Evolutionary conservation across 2,113 vertebrate genomes (phyloP), one percentile per base, ranked within the genome.

Genomic region (Glareola pratincola): DNA sequence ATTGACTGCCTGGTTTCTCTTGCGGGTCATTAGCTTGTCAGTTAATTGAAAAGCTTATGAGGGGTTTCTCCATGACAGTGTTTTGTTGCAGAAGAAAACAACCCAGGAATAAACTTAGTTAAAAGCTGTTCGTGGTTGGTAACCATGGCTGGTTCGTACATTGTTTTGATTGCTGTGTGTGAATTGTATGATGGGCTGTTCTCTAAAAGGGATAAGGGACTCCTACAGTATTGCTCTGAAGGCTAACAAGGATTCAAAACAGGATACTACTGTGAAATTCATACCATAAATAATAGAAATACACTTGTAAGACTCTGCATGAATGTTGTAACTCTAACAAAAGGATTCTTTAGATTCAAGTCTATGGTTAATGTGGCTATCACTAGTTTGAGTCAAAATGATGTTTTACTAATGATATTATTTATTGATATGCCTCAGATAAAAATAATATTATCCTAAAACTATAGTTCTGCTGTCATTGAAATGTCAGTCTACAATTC

Each of bases 41-140:
- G 84, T 57, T 97, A 90, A 91, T 93, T 85, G 73, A 74, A 91
- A 93, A 79, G 56, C 69, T 90, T 84, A 32, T 78, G 86, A 87
- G 26, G 7, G 20, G 4, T 76, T 89, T 94, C 68, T 88, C 89
- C 4, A 3, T 43, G 56, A 74, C 1, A 3, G 14, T 51, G 64
- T 78, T 87, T 82, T 78, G 57, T 84, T 39, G 27, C 34, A 66
- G 73, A 62, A 87, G 30, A 45, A 66, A 92, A 72, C 36, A 86
- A 63, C 30, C 17, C 6, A 2, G 37, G 41, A 95, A 71, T 83
- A 75, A 94, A 81, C 20, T 72, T 86, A 56, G 43, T 77, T 74
- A 51, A 84, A 86, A 87, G 19, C 66, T 50, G 69, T 60, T 95
- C 5, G 1, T 63, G 48, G 47, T 47, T 78, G 15, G 64, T 75